Base-by-base conservation (phyloP, 2,113 vertebrate species). In the Erinaceus europaeus region DNA sequence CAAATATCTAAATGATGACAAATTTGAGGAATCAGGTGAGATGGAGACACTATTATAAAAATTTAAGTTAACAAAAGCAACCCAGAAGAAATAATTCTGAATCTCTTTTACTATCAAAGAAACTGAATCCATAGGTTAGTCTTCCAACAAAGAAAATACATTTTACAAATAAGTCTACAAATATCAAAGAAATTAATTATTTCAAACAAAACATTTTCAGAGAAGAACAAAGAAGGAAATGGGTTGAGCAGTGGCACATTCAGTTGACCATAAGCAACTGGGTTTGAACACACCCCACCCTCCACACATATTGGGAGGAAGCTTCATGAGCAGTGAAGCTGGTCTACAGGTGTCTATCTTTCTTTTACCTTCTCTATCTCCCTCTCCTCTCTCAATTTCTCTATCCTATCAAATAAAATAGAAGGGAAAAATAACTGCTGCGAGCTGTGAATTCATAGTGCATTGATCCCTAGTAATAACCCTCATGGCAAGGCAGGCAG, bases 111-210 rank as follows among this genome's bases (percentile, higher is more conserved):
- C 27, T 81, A 46, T 52, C 50, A 80, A 92, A 29, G 13, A 88
- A 84, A 71, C 65, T 48, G 11, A 87, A 52, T 29, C 25, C 12
- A 46, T 9, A 9, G 3, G n/a, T 84, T 75, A 65, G 6, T 67
- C 18, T 29, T 84, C 21, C 50, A 21, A 62, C 1, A 74, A 80
- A 72, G n/a, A 81, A 76, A 27, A 10, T 23, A 73, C 10, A 88
- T 42, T 80, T 83, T 65, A 84, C 38, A 52, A 87, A 67, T 53
- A 83, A 69, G 50, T 79, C 50, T 68, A 42, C 25, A 14, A 82
- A 82, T 52, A 50, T 93, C 13, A 85, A 77, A 42, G 82, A 64
- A 34, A 10, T 34, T 40, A 5, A 83, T 81, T 75, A 21, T 34
- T 27, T 57, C n/a, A 76, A 25, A 57, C 4, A 27, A 86, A 57